Evolutionary conservation across 2,113 vertebrate genomes (phyloP).

Genomic region (Cyprinodon tularosa): DNA sequence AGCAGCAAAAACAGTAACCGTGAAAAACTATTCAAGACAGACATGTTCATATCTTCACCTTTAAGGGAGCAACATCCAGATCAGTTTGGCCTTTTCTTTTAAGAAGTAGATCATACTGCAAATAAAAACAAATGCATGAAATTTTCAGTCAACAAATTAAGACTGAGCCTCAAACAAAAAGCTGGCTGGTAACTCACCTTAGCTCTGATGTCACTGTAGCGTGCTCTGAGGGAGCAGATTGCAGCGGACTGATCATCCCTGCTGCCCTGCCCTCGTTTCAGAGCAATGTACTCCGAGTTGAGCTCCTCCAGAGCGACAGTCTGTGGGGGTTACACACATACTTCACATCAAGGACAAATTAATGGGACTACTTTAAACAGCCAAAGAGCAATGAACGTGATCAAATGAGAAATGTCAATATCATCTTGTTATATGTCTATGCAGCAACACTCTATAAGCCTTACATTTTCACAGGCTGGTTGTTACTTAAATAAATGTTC

Average conservation of each 20-base stretch:
- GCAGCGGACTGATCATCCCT: conserved; percentile 47
- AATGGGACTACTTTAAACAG: not conserved
- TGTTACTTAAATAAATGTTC: not conserved
- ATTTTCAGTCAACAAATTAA: not conserved
- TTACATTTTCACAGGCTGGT: not conserved
- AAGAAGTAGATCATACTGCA: conserved; percentile 79
- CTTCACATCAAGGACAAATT: conserved; percentile 3
- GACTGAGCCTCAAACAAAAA: not conserved
- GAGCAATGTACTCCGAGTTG: conserved; percentile 63
- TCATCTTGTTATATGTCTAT: not conserved
- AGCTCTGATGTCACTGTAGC: conserved; percentile 64
- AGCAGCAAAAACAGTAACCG: not conserved
- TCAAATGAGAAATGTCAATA: not conserved
- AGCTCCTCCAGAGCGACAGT: conserved; percentile 69
- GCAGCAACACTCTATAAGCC: not conserved
- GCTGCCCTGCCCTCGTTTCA: conserved; percentile 54
- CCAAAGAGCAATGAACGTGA: not conserved
- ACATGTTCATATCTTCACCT: conserved; percentile 69
- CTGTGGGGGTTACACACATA: conserved; percentile 44
- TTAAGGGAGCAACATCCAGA: conserved; percentile 77
- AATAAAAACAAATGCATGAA: not conserved
- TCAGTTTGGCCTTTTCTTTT: conserved; percentile 66
- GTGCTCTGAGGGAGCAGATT: conserved; percentile 57
- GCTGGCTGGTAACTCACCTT: conserved; percentile 52
- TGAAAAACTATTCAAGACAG: not conserved